phyloP scores from a whole-genome alignment of 2,888 invertebrate genomes.

The Tetropium fuscum region DNA sequence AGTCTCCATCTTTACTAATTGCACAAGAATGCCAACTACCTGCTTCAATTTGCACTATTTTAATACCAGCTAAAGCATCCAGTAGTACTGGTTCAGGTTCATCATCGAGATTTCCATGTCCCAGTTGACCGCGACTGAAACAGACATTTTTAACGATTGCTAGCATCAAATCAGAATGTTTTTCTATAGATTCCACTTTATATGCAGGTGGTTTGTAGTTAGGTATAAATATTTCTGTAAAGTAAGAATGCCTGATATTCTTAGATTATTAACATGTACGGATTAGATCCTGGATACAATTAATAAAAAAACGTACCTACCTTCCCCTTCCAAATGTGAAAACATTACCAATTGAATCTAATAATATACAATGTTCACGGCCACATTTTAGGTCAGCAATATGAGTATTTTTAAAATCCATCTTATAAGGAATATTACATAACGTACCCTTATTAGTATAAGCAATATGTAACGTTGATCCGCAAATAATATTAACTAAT shows the following conservation, averaged over 20 bases:
- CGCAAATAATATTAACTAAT: constrained; percentile 66
- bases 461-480: constrained; percentile 66
- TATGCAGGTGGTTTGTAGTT: too few species aligned
- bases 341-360: constrained; percentile 79
- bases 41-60: constrained; percentile 77
- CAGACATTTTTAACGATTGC: too few species aligned
- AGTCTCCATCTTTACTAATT: constrained; percentile 81
- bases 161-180: too few species aligned
- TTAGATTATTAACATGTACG: too few species aligned
- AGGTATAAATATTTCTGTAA: too few species aligned
- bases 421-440: constrained; percentile 73
- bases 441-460: constrained; percentile 68
- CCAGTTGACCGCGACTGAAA: constrained; percentile 86
- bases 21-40: constrained; percentile 92
- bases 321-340: constrained; percentile 88
- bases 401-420: constrained; percentile 70
- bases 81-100: constrained; percentile 75
- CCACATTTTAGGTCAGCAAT: constrained; percentile 80
- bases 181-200: too few species aligned
- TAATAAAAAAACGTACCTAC: too few species aligned
- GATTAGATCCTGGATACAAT: too few species aligned
- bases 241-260: too few species aligned
- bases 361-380: constrained; percentile 81
- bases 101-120: constrained; percentile 78
- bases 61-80: constrained; percentile 81